Conservation (phyloP, 2,113 vertebrate genomes). For the Taurulus bubalis region DNA sequence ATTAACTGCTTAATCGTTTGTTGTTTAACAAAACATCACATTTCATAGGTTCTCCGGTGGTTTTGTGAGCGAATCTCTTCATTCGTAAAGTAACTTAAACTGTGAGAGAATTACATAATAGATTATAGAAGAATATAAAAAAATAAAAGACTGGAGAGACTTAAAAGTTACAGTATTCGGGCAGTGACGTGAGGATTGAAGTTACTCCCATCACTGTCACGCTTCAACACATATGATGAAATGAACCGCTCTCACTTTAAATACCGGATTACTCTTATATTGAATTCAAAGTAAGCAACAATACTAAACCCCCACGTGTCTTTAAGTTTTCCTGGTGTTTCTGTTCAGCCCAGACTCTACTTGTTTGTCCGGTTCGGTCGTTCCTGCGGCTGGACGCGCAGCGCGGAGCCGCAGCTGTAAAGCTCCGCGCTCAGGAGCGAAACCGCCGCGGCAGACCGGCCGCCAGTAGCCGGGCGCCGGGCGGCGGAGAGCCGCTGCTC, state of each 20-base stretch:
- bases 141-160: background rate
- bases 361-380: slow-evolving; percentile 33
- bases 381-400: slow-evolving; percentile 41
- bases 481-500: fast-evolving
- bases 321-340: background rate
- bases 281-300: background rate
- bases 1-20: background rate
- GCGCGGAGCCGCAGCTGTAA: slow-evolving; percentile 30
- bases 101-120: background rate
- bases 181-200: background rate
- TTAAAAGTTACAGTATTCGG: background rate
- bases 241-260: background rate
- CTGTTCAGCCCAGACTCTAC: background rate
- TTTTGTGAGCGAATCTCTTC: background rate
- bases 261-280: background rate
- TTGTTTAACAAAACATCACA: too few relatives aligned
- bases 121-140: background rate
- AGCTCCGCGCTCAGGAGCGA: background rate
- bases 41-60: background rate
- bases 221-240: background rate
- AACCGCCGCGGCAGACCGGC: background rate
- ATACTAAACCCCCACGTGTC: background rate
- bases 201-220: background rate
- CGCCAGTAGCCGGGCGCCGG: background rate
- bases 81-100: too few relatives aligned